Conservation (phyloP, 1,140 invertebrate genomes). For the Anoplolepis gracilipes region DNA sequence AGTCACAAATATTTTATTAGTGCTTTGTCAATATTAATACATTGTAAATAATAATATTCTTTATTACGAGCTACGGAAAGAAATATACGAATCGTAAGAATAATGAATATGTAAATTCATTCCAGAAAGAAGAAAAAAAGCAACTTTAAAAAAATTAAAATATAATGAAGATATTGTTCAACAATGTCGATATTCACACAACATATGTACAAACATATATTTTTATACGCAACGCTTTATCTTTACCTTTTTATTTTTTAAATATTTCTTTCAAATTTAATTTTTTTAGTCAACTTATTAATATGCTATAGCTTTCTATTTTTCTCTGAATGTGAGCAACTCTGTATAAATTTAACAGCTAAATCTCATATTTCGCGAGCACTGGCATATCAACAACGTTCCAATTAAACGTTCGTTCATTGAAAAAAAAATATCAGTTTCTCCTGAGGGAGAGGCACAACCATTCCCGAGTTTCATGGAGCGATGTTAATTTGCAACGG, state of each 20-base stretch:
- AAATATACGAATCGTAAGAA: neutral
- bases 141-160: neutral
- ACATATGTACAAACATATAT: too few relatives aligned
- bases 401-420: slow-evolving; percentile 49
- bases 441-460: neutral
- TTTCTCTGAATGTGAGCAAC: neutral
- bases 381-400: neutral
- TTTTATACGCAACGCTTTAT: neutral
- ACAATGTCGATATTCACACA: too few relatives aligned
- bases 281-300: neutral
- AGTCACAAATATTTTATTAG: slow-evolving; percentile 1
- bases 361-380: slow-evolving; percentile 28
- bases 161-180: too few relatives aligned
- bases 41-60: too few relatives aligned
- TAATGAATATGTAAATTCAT: neutral
- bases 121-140: neutral
- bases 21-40: too few relatives aligned
- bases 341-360: neutral
- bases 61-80: neutral
- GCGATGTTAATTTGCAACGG: slow-evolving; percentile 52
- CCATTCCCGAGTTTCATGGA: slow-evolving; percentile 22
- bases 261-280: neutral
- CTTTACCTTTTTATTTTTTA: neutral
- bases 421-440: slow-evolving; percentile 52
- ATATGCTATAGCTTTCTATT: neutral